Evolutionary conservation across 2,888 invertebrate species (phyloP), one percentile per base, ranked within the genome.

Genomic region (Germaria angustata): DNA sequence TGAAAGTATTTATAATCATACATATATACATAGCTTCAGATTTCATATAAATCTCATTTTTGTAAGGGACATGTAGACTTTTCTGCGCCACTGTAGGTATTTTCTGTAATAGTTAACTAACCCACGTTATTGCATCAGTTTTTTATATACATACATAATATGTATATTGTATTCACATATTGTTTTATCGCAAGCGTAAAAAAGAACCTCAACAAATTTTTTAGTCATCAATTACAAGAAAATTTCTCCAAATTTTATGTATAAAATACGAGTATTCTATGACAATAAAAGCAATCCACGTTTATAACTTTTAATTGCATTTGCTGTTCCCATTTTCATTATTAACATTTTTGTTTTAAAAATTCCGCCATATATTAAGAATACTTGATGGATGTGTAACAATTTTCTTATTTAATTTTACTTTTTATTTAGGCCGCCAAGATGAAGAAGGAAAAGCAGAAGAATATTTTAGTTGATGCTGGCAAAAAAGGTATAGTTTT

Each of bases 371-470:
- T 6, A 28, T 5, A 28, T 6, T 28, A 28, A 28, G 6, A 28
- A n/a, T 41, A n/a, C 13, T 41, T 41, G 13, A 36, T 36, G 2
- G 8, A 41, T 41, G 3, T 41, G 2, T 41, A n/a, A n/a, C n/a
- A 57, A n/a, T 11, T 73, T 61, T 8, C 1, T 46, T 44, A 1
- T 66, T 82, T 13, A 51, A 2, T 11, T 28, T 53, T 22, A 57
- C 36, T 9, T 51, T 9, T 51, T 24, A 46, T 73, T 89, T 89
- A 95, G 94, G 93, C 92, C 85, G 83, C 93, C n/a, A 95, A 95
- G 91, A 93, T 93, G 89, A 95, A 94, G 91, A 94, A 94, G 39
- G 93, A 92, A 77, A 93, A 94, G 91, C 93, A 94, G 85, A 94
- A 94, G 86, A 93, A 93, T 87, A 92, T 86, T 71, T 92, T 92